A percentile compares a stretch with the other conserved stretches of the same genome.
Conservation (phyloP, 2,797 vertebrate species). For the Mareca strepera region DNA sequence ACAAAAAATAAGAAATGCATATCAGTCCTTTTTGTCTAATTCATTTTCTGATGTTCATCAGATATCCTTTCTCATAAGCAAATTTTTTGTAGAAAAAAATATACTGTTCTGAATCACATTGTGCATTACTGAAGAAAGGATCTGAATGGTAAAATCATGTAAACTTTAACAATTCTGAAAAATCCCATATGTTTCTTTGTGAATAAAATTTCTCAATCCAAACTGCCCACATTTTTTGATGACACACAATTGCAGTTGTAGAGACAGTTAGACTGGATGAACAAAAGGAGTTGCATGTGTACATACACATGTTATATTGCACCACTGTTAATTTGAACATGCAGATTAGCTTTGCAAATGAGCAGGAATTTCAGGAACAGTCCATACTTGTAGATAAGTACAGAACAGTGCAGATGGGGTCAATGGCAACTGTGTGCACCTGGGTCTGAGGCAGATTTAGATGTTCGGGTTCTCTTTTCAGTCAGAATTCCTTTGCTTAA, state of each 20-base stretch:
- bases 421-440: neutral
- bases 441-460: neutral
- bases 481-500: neutral
- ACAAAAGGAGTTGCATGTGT: neutral
- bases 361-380: neutral
- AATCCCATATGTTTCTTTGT: neutral
- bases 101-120: neutral
- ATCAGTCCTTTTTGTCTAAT: neutral
- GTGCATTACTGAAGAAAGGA: neutral
- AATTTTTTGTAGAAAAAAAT: neutral
- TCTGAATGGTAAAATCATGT: neutral
- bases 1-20: neutral
- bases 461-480: neutral
- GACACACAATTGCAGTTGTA: neutral
- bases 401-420: fast-evolving
- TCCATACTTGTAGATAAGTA: neutral
- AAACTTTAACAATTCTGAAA: neutral
- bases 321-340: neutral
- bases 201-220: neutral
- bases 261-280: neutral
- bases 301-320: fast-evolving
- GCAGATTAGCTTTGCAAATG: neutral
- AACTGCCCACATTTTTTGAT: neutral
- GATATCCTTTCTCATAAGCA: neutral
- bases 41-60: neutral